phyloP scores from a whole-genome alignment of 2,113 vertebrate genomes.

The Onychostruthus taczanowskii region DNA sequence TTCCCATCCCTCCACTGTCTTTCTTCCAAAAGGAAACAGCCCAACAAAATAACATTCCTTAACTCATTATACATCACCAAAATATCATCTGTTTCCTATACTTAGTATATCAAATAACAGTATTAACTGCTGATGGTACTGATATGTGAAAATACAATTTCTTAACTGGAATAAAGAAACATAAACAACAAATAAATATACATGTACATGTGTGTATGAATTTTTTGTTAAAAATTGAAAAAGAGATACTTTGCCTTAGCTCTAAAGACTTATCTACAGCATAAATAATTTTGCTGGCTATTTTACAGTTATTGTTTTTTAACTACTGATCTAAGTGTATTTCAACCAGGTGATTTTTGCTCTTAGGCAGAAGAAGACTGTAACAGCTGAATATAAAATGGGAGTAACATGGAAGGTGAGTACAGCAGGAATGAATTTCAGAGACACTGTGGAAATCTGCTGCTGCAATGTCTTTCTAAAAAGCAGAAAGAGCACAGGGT shows the following conservation, averaged over 20 bases:
- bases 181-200: not conserved
- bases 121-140: not conserved
- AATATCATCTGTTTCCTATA: not conserved
- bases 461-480: not conserved
- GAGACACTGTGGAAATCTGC: not conserved
- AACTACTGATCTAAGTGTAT: not conserved
- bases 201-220: accelerated
- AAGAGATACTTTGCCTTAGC: not conserved
- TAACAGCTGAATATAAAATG: not conserved
- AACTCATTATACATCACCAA: not conserved
- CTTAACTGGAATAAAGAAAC: not conserved
- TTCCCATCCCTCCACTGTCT: not conserved
- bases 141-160: not conserved
- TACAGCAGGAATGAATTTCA: not conserved
- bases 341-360: not conserved
- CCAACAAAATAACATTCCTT: not conserved
- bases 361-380: not conserved
- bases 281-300: not conserved
- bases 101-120: not conserved
- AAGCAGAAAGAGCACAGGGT: not conserved
- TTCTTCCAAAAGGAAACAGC: not conserved
- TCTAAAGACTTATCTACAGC: not conserved
- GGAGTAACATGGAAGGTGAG: not conserved
- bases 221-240: not conserved
- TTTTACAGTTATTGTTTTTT: not conserved